Percentiles rank a stretch among this genome's conserved stretches.
phyloP scores from a whole-genome alignment of 2,797 vertebrate genomes.

The Falco naumanni region DNA sequence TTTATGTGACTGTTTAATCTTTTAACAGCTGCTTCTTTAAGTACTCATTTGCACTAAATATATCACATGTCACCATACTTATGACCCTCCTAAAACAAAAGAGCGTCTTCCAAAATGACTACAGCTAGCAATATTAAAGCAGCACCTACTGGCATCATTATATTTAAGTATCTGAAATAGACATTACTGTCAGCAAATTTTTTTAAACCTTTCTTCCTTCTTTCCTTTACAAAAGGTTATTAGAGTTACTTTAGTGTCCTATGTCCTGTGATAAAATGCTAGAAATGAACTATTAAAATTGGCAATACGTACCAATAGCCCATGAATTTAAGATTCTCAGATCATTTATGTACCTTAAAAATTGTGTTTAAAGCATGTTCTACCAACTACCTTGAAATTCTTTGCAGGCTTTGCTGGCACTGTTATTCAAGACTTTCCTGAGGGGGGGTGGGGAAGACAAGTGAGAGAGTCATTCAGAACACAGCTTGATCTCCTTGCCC shows the following conservation, averaged over 20 bases:
- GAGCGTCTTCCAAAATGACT: conserved; percentile 34
- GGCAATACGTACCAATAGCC: conserved; percentile 18
- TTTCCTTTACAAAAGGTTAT: conserved; percentile 33
- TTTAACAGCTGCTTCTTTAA: conserved; percentile 65
- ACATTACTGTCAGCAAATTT: conserved; percentile 62
- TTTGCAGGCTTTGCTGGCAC: neutral
- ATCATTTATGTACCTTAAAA: conserved; percentile 25
- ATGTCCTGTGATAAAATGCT: conserved; percentile 39
- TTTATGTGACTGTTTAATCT: conserved; percentile 59
- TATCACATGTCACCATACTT: conserved; percentile 54
- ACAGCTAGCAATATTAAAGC: conserved; percentile 47
- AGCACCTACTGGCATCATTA: conserved; percentile 64
- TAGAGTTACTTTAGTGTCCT: conserved; percentile 40
- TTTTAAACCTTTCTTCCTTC: conserved; percentile 37
- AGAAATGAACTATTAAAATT: conserved; percentile 34
- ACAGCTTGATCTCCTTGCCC: neutral
- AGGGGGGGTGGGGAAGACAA: neutral
- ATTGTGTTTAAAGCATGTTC: conserved; percentile 3
- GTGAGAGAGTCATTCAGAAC: neutral
- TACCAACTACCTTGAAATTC: neutral
- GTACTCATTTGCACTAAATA: conserved; percentile 64
- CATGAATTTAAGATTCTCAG: neutral
- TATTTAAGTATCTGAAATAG: conserved; percentile 66
- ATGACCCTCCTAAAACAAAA: conserved; percentile 66
- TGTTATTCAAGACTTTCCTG: neutral